These are phyloP conservation scores for Teleiodes luculella DNA, from an alignment of 2,888 invertebrate genomes.

Conservation along the genomic window DNA sequence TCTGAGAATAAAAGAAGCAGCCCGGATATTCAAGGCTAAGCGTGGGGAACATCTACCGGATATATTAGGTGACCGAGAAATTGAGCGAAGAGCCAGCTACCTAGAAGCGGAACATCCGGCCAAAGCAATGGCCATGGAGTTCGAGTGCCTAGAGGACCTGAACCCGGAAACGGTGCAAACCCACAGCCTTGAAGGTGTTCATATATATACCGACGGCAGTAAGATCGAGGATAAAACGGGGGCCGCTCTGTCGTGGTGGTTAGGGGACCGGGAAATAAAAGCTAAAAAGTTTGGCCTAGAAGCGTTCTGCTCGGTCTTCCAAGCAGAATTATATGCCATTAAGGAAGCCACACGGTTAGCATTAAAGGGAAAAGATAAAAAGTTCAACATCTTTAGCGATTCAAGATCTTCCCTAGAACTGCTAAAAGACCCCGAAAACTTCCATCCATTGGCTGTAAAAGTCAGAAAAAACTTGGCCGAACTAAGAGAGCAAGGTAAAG, in stretches of 20 bases:
- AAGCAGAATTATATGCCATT: constrained; percentile 1
- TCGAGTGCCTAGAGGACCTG: constrained; percentile 1
- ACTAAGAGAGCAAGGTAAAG: neutral
- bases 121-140: neutral
- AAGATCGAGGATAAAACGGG: neutral
- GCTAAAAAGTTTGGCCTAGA: constrained; percentile 7
- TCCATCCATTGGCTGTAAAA: neutral
- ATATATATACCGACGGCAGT: no score
- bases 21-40: neutral
- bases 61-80: constrained; percentile 13
- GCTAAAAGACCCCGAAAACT: neutral
- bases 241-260: neutral
- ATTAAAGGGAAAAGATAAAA: neutral
- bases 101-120: constrained; percentile 12
- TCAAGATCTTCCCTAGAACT: constrained; percentile 3
- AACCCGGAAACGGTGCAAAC: no score
- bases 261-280: neutral
- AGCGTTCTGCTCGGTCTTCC: constrained; percentile 7
- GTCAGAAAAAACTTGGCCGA: neutral
- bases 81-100: constrained; percentile 17
- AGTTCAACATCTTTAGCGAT: neutral
- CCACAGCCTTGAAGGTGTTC: no score
- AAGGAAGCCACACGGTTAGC: neutral
- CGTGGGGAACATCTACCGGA: no score
- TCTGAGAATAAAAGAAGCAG: neutral